Percentiles rank a stretch among this genome's conserved stretches.
These are phyloP conservation scores for Liasis olivaceus DNA, from an alignment of 2,797 vertebrate species.

Conservation along the genomic window DNA sequence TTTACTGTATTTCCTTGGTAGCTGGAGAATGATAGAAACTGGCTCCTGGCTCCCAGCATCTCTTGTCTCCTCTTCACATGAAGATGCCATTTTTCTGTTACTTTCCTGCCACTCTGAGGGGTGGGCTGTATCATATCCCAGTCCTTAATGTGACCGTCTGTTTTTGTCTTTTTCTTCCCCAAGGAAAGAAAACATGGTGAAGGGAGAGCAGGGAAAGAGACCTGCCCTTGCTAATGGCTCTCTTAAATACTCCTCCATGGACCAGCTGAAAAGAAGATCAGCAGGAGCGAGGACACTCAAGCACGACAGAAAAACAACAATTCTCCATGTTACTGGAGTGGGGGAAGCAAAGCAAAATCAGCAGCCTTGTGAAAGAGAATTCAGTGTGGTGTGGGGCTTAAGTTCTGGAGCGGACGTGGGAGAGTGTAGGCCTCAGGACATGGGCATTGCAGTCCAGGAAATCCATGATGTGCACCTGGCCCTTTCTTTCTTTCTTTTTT, in stretches of 20 bases:
- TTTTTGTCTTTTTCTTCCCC: not conserved
- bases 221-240: not conserved
- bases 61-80: not conserved
- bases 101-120: not conserved
- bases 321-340: not conserved
- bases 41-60: not conserved
- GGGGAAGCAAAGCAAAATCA: not conserved
- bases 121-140: not conserved
- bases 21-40: not conserved
- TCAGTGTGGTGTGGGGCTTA: not conserved
- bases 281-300: not conserved
- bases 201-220: not conserved
- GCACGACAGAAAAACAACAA: not conserved
- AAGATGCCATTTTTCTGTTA: not conserved
- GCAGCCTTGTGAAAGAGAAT: not conserved
- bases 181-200: not conserved
- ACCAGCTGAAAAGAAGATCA: not conserved
- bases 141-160: not conserved
- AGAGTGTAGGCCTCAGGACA: not conserved
- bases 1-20: not conserved
- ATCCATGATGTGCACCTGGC: not conserved
- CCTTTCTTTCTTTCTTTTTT: not conserved
- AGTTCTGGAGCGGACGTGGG: not conserved
- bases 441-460: not conserved
- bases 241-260: not conserved